A percentile compares a stretch with the other conserved stretches of the same genome.
These are phyloP conservation scores for Stegophylla sp. DNA, from an alignment of 2,888 invertebrate genomes.

Conservation along the genomic window DNA sequence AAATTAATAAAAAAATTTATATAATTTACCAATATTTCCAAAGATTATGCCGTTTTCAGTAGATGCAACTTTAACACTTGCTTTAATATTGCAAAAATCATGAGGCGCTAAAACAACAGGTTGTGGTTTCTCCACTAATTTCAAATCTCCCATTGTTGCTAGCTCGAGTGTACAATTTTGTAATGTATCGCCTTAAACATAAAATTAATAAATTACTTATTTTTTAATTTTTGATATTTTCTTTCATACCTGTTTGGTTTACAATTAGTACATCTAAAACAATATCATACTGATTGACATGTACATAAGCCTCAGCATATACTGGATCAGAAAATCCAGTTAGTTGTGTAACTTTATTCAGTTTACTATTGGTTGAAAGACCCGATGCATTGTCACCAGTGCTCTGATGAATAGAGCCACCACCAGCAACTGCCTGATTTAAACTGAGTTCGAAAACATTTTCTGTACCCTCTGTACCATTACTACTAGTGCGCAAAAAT, in stretches of 20 bases:
- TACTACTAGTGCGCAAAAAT: conserved; percentile 78
- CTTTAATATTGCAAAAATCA: conserved; percentile 97
- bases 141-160: conserved; percentile 96
- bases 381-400: conserved; percentile 68
- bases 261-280: conserved; percentile 97
- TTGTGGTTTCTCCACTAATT: conserved; percentile 96
- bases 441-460: conserved; percentile 95
- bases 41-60: conserved; percentile 99
- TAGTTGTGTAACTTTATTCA: conserved; percentile 73
- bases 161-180: conserved; percentile 98
- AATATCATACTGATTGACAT: conserved; percentile 98
- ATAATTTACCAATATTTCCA: conserved; percentile 86
- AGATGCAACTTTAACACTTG: conserved; percentile 98
- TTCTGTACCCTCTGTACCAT: conserved; percentile 70
- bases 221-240: neutral
- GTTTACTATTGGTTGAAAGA: conserved; percentile 62
- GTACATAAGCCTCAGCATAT: conserved; percentile 99
- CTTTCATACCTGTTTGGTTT: conserved; percentile 84
- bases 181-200: conserved; percentile 77
- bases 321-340: conserved; percentile 99
- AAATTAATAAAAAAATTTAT: neutral
- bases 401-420: conserved; percentile 62
- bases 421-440: conserved; percentile 83
- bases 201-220: conserved; percentile 13
- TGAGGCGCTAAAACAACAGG: conserved; percentile 94